Conservation (phyloP, 2,888 invertebrate species). For the Acrobasis suavella region DNA sequence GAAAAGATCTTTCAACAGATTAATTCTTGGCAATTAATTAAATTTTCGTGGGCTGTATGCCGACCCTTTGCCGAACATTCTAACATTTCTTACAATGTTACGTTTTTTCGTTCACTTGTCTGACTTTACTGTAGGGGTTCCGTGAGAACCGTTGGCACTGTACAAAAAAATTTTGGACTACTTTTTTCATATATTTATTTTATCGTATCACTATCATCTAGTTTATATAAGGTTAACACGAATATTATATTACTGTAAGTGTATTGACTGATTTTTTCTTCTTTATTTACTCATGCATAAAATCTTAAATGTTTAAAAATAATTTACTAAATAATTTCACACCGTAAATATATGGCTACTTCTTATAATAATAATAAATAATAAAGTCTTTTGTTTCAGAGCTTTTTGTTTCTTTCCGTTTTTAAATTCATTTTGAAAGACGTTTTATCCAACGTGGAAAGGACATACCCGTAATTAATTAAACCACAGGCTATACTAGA, state of each 20-base stretch:
- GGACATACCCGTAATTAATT: too few species aligned
- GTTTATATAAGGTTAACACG: not conserved
- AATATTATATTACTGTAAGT: not conserved
- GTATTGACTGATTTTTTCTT: too few species aligned
- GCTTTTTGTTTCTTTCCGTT: too few species aligned
- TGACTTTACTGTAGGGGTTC: slow-evolving; percentile 28
- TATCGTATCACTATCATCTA: not conserved
- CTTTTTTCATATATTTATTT: slow-evolving; percentile 3
- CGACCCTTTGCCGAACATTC: slow-evolving; percentile 34
- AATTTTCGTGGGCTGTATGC: slow-evolving; percentile 16
- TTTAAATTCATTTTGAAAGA: too few species aligned
- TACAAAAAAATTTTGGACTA: slow-evolving; percentile 25
- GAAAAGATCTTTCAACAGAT: slow-evolving; percentile 1
- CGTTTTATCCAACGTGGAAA: too few species aligned
- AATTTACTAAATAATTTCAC: too few species aligned
- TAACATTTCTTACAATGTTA: slow-evolving; percentile 35
- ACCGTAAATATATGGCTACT: too few species aligned
- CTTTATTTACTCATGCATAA: too few species aligned
- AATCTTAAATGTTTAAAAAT: too few species aligned
- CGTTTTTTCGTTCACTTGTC: slow-evolving; percentile 35
- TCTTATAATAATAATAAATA: too few species aligned
- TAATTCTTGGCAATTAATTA: slow-evolving; percentile 11
- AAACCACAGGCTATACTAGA: too few species aligned
- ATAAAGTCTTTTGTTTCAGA: too few species aligned
- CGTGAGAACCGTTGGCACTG: slow-evolving; percentile 41